Evolutionary conservation across 2,113 vertebrate genomes (phyloP).

Genomic region (Stegastes partitus): DNA sequence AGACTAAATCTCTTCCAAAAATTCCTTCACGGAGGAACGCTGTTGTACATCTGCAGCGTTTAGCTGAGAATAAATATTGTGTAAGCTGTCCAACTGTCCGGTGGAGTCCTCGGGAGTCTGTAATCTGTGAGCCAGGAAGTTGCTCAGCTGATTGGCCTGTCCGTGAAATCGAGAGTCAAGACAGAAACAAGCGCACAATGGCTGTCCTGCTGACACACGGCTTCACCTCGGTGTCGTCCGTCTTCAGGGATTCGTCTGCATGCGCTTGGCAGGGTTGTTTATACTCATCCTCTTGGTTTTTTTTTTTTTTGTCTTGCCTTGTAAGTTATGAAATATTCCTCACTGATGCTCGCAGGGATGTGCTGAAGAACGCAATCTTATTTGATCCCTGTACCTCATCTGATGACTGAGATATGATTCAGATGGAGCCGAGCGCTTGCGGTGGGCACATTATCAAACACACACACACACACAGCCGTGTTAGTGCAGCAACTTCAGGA

Average conservation of each 20-base stretch:
- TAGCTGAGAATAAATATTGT: neutral
- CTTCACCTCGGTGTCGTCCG: conserved; percentile 21
- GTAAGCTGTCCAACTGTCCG: neutral
- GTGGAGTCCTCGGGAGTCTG: neutral
- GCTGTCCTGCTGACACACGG: conserved; percentile 29
- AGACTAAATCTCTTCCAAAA: too few species aligned
- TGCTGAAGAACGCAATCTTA: conserved; percentile 3
- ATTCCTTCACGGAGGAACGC: too few species aligned
- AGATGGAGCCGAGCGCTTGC: neutral
- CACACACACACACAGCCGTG: neutral
- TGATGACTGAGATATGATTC: conserved; percentile 8
- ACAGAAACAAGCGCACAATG: conserved; percentile 16
- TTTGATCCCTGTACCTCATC: conserved; percentile 33
- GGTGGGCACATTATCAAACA: neutral
- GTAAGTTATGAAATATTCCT: neutral
- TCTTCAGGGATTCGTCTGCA: conserved; percentile 17
- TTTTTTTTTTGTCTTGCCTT: neutral
- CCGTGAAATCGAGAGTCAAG: conserved; percentile 40
- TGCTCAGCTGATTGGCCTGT: conserved; percentile 24
- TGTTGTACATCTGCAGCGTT: neutral
- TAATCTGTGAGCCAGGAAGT: conserved; percentile 33
- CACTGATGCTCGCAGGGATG: neutral
- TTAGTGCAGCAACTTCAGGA: neutral
- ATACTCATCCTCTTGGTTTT: neutral
- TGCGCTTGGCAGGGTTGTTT: neutral